These are phyloP conservation scores for Poecilia gillii DNA, from an alignment of 2,797 vertebrate species.

Conservation along the genomic window DNA sequence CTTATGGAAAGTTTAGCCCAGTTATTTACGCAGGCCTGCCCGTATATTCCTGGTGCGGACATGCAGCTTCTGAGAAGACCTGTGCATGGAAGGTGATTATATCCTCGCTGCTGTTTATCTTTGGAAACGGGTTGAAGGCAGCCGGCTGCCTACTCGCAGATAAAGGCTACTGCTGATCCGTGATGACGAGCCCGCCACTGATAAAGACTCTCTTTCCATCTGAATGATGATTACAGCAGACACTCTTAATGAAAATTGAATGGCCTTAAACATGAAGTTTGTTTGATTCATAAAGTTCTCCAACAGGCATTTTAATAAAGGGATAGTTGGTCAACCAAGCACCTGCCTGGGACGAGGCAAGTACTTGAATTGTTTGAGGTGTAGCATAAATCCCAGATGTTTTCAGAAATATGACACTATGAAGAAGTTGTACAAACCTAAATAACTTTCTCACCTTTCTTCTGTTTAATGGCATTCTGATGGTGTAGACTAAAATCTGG, in stretches of 20 bases:
- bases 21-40: slow-evolving; percentile 7
- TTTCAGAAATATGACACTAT: neutral
- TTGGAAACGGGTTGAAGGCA: slow-evolving; percentile 33
- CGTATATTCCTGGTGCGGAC: slow-evolving; percentile 33
- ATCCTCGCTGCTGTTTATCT: slow-evolving; percentile 74
- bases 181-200: slow-evolving; percentile 59
- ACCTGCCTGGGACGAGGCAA: neutral
- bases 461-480: neutral
- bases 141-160: slow-evolving; percentile 69
- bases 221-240: slow-evolving; percentile 11
- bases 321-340: neutral
- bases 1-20: slow-evolving; percentile 1
- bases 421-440: neutral
- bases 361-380: neutral
- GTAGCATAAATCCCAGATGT: neutral
- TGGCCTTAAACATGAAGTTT: neutral
- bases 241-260: slow-evolving; percentile 8
- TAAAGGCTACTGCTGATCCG: slow-evolving; percentile 68
- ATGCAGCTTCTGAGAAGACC: slow-evolving; percentile 72
- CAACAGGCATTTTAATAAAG: neutral
- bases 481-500: neutral
- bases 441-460: neutral
- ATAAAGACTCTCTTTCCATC: slow-evolving; percentile 61
- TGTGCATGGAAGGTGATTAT: slow-evolving; percentile 78
- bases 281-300: neutral